Evolutionary conservation across 2,797 vertebrate species (phyloP), one percentile per base, ranked within the genome.

Genomic region (Spinus pinus): DNA sequence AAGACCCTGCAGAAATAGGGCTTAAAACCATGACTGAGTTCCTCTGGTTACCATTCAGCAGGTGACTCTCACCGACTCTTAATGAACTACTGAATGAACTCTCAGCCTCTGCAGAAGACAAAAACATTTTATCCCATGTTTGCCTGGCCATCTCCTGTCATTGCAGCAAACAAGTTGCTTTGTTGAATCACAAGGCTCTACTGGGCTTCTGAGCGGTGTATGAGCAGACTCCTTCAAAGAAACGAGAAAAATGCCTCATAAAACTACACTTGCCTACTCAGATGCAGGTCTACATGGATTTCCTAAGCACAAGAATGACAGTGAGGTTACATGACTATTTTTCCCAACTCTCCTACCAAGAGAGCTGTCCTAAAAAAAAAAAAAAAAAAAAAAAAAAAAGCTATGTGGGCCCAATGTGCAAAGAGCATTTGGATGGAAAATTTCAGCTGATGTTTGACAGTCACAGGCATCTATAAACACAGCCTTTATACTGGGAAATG

Each of bases 91-190:
- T 31, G 42, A 70, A 80, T n/a, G 24, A 64, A 24, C 22, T n/a
- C 12, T 28, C 12, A 30, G 31, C 19, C 18, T 57, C 12, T 3
- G 5, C 3, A 65, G 66, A 33, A 79, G 24, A 18, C 17, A 39
- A 64, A 72, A 44, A 10, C 11, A 21, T 33, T 82, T 90, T 9
- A 67, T 30, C 21, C 19, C 6, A 1, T 2, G 15, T 64, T 64
- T 69, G 21, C 54, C 49, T 22, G 56, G 35, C 33, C 17, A 57
- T 25, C 39, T 66, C 28, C 46, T 23, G 11, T 14, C 17, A 35
- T 0, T 4, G 4, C 31, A 49, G 35, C 4, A 30, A 49, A 22
- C 0, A 0, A 0, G 0, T 8, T 23, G 13, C 33, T 70, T 17
- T 47, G 20, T 7, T 84, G 33, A 80, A 47, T 56, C 0, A 0